Base-by-base conservation (phyloP, 2,113 vertebrate genomes). In the Spea bombifrons region DNA sequence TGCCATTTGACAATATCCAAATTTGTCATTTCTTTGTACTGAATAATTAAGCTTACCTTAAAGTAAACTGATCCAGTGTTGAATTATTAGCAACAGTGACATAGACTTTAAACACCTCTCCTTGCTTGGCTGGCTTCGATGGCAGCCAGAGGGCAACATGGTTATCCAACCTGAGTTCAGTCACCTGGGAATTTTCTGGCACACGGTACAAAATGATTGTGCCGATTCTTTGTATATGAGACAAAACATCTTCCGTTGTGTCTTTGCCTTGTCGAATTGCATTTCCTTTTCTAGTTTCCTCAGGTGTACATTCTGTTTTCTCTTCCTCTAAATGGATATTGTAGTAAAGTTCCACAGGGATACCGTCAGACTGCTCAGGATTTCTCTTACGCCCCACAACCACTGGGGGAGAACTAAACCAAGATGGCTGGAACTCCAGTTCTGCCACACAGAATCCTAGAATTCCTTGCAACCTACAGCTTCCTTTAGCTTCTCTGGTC, bases 301-400 rank as follows among this genome's bases (percentile, higher is more conserved):
- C 93, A 0, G 87, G 81, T 0, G 87, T 83, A 48, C 97, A 97
- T 75, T 93, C 94, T 0, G 90, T 93, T 0, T 84, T 90, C 4
- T 92, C 92, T 0, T 85, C 87, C 2, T 89, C 89, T 0, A 87
- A 84, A 75, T 93, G 94, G n/a, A 97, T 80, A 0, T 91, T 77
- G 68, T 97, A 99, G 84, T 99, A 99, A 0, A 99, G 94, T 84
- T 98, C 97, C 85, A 98, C 94, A 0, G 90, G 85, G 12, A 93
- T 95, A 13, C 94, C 95, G 48, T 95, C 94, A 0, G 85, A 82
- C 30, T 78, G 86, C 10, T 94, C 94, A 0, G 1, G 13, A 0
- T 76, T 63, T 84, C 90, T 93, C 83, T 94, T 95, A 0, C 94
- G 90, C 15, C 96, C 95, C 0, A 94, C 86, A 12, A 92, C 88